Base-by-base conservation (phyloP, 2,797 vertebrate species). In the Philypnodon macrostomus region DNA sequence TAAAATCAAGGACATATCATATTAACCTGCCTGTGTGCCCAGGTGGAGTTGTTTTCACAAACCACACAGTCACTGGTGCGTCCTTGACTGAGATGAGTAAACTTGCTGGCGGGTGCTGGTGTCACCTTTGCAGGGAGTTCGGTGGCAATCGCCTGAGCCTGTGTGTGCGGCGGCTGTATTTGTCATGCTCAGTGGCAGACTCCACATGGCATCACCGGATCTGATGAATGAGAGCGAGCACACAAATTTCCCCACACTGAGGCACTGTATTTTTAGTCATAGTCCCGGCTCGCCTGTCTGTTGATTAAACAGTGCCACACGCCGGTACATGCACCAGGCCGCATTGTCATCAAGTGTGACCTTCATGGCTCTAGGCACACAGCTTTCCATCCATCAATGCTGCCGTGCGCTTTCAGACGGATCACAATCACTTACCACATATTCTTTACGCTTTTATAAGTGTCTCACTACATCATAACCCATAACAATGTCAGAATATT, bases 141-240 rank as follows among this genome's bases (percentile, higher is more conserved):
- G 11, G 54, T 33, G 49, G n/a, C 33, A 63, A 53, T 48, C 58
- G 73, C 44, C 72, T 59, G 69, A 1, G 23, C 14, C 24, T 27
- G 47, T 45, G 58, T 23, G 49, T 53, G 64, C 56, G 74, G 61
- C 66, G 62, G 78, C 53, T 62, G 72, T 68, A 83, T 83, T 70
- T 79, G 78, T 82, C 73, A 55, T 50, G 52, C 65, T 36, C 79
- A 41, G 79, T 84, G 80, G 80, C 85, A 70, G 47, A 58, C 84
- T 72, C 88, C 85, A 80, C 87, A 85, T 77, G 83, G 80, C 63
- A 67, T 78, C 77, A 83, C 85, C 85, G 21, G 47, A 58, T 41
- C 73, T 89, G 88, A 90, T 89, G 81, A 85, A 85, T 85, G 80
- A 73, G 74, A 70, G 35, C 7, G 1, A 24, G 18, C 48, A 7